Conservation (phyloP, 1,140 invertebrate genomes). For the Batillaria attramentaria region DNA sequence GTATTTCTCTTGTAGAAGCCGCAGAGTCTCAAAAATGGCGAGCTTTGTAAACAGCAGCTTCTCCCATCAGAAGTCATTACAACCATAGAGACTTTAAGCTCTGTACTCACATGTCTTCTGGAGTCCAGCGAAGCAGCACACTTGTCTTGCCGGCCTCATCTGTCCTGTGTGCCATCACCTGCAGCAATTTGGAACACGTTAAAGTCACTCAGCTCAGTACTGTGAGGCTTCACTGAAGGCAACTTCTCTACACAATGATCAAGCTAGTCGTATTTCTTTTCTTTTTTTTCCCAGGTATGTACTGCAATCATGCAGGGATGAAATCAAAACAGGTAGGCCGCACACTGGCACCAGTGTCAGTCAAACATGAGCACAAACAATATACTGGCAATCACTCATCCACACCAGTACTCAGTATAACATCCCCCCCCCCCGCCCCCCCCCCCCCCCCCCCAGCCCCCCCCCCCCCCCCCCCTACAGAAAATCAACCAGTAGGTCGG, state of each 20-base stretch:
- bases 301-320: neutral
- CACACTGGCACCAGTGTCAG: neutral
- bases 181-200: constrained; percentile 31
- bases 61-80: neutral
- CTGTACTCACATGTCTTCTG: constrained; percentile 79
- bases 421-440: too few species aligned
- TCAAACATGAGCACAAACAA: too few species aligned
- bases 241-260: neutral
- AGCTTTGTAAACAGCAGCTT: neutral
- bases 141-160: constrained; percentile 77
- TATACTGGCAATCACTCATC: too few species aligned
- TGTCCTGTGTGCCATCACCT: constrained; percentile 78
- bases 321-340: neutral
- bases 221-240: neutral
- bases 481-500: too few species aligned
- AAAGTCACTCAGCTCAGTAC: neutral
- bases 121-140: constrained; percentile 80
- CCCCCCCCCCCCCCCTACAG: too few species aligned
- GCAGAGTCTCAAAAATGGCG: too few species aligned
- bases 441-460: too few species aligned
- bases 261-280: too few species aligned
- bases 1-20: too few species aligned
- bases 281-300: neutral
- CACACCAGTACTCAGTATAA: too few species aligned
- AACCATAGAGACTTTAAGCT: neutral